A percentile compares a stretch with the other conserved stretches of the same genome.
Conservation (phyloP, 1,140 invertebrate species). For the Panulirus ornatus region DNA sequence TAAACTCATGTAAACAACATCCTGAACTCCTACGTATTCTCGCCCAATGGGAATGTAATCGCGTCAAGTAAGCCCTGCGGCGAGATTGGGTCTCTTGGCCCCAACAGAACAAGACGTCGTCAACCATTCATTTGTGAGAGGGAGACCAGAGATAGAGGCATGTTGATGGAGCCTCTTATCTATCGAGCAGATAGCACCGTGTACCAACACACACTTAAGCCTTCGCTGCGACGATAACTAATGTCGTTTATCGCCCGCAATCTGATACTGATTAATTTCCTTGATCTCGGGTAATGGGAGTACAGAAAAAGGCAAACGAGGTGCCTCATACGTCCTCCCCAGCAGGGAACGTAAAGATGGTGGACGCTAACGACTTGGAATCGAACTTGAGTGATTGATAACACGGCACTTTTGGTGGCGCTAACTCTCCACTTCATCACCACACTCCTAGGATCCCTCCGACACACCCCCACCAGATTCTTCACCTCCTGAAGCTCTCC, state of each 20-base stretch:
- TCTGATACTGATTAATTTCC: conserved; percentile 20
- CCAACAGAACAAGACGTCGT: neutral
- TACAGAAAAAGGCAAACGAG: neutral
- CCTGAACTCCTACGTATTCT: too few relatives aligned
- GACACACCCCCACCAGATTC: too few relatives aligned
- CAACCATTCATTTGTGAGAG: neutral
- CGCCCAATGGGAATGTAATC: too few relatives aligned
- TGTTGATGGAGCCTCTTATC: neutral
- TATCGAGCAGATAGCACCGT: neutral
- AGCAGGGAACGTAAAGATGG: neutral
- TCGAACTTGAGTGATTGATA: too few relatives aligned
- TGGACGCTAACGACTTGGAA: too few relatives aligned
- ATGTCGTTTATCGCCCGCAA: neutral
- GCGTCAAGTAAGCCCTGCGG: too few relatives aligned
- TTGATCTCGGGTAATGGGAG: neutral
- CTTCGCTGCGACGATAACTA: neutral
- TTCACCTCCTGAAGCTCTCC: too few relatives aligned
- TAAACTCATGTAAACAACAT: too few relatives aligned
- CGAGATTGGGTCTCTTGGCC: neutral
- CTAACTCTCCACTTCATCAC: too few relatives aligned
- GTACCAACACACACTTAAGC: neutral
- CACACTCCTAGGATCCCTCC: too few relatives aligned
- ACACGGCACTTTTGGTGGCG: too few relatives aligned
- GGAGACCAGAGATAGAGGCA: neutral
- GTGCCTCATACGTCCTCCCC: neutral